Evolutionary conservation across 2,113 vertebrate species (phyloP), one percentile per base, ranked within the genome.

Genomic region (Columbina picui): DNA sequence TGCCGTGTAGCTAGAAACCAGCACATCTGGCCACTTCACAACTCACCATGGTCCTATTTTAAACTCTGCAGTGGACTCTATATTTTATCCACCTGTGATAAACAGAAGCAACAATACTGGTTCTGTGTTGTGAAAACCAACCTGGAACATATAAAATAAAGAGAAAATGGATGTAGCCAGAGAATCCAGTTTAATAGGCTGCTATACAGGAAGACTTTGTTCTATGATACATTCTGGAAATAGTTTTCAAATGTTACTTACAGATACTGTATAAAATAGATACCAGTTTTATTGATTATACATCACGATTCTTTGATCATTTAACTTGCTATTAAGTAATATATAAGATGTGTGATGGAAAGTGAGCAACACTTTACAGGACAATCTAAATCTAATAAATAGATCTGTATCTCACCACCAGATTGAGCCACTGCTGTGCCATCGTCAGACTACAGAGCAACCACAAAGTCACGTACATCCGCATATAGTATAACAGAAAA

Each of bases 181-280:
- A 96, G 94, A 96, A 87, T 94, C 94, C 90, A 94, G 57, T 96
- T 96, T 94, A 97, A 95, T 97, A 94, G 90, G 76, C 93, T 91
- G 92, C 93, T 96, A 86, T 94, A 90, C 85, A 97, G 95, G 96
- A 97, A 96, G 96, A 98, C 95, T 94, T 93, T 84, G 83, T 96
- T 81, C 95, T 97, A 95, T 95, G 84, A 89, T 97, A 97, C 95
- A 96, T 94, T 97, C 86, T 96, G 91, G 96, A 95, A 96, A 97
- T 85, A 90, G 57, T 92, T 96, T 89, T 95, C 73, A 93, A 96
- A 98, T 94, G 71, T 94, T 96, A 96, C 87, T 94, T 97, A 97
- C 88, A 93, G 89, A 23, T 96, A 90, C 94, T 87, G 94, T 97
- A 97, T 95, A 97, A 98, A 98, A 97, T 97, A 96, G 89, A 96